Base-by-base conservation (phyloP, 2,797 vertebrate genomes). In the Ambastaia sidthimunki region DNA sequence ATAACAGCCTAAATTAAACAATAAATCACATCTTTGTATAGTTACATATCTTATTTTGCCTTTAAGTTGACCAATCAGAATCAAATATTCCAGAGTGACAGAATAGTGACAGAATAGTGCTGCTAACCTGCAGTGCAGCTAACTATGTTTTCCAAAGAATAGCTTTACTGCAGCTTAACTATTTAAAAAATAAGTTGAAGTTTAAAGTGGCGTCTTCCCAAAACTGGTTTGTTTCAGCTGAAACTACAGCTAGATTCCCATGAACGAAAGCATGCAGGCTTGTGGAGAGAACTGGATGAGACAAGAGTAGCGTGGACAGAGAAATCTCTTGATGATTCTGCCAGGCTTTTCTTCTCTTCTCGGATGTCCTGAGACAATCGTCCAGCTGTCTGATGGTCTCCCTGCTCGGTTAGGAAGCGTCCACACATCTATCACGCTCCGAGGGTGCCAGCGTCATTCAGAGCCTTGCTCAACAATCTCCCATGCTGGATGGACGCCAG, bases 341-440 rank as follows among this genome's bases (percentile, higher is more conserved):
- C 81, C 74, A 85, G 86, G 83, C 83, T 85, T 84, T 84, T 86
- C 85, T 87, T 88, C 87, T 88, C 16, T 1, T 80, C 85, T 89
- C 80, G 47, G 59, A 55, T 72, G 47, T 92, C 90, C 87, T 92
- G 87, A 90, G 89, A 93, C 92, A 91, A 92, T 92, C 88, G 87
- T 89, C 89, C 92, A 93, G 91, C 92, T 92, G 92, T 93, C 89
- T 91, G 90, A 92, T 89, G 86, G 86, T 83, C 89, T 91, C 88
- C 87, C 83, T 83, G 78, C 84, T 88, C 89, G 83, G 85, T 81
- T 86, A 86, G 86, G 86, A 92, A 87, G 54, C 80, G 82, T 91
- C 89, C 71, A 86, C 89, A 88, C 89, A 92, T 94, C 90, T 88
- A 92, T 93, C 93, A 93, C 87, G 85, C 90, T 87, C 80, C 7